Evolutionary conservation across 2,888 invertebrate species (phyloP).

Genomic region (Drosophila villosipedis): DNA sequence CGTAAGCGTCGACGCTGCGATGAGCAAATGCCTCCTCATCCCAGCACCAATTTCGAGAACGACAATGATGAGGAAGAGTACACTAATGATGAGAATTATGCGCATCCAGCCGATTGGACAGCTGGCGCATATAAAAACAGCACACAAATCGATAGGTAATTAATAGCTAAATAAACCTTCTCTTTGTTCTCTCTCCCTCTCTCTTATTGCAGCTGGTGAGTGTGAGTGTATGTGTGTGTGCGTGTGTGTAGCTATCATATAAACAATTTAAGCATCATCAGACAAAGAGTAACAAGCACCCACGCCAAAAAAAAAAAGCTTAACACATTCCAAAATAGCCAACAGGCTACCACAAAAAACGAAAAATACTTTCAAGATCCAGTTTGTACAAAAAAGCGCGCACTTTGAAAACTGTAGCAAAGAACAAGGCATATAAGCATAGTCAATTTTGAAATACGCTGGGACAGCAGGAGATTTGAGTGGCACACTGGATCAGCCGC

Average conservation of each 20-base stretch:
- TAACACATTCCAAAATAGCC: slow-evolving; percentile 67
- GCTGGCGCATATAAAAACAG: slow-evolving; percentile 37
- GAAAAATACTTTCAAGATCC: slow-evolving; percentile 11
- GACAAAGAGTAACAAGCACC: slow-evolving; percentile 46
- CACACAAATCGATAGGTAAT: slow-evolving; percentile 73
- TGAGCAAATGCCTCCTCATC: slow-evolving; percentile 32
- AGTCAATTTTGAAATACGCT: slow-evolving; percentile 9
- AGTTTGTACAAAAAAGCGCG: slow-evolving; percentile 38
- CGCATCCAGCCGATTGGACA: slow-evolving; percentile 35
- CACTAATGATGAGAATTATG: slow-evolving; percentile 38
- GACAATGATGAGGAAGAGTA: slow-evolving; percentile 33
- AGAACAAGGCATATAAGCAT: background rate
- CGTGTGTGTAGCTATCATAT: slow-evolving; percentile 37
- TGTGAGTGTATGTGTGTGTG: slow-evolving; percentile 42
- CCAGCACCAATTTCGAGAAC: slow-evolving; percentile 19
- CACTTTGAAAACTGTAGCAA: slow-evolving; percentile 36
- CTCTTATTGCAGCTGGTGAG: slow-evolving; percentile 72
- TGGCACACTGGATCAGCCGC: slow-evolving; percentile 75
- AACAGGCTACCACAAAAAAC: slow-evolving; percentile 24
- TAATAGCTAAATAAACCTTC: slow-evolving; percentile 59
- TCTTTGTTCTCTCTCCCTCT: slow-evolving; percentile 58
- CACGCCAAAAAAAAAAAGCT: slow-evolving; percentile 48
- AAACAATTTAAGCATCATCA: slow-evolving; percentile 48
- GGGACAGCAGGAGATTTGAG: slow-evolving; percentile 22
- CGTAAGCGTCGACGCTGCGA: slow-evolving; percentile 82